Evolutionary conservation across 2,888 invertebrate species (phyloP).

Genomic region (Pristionchus maxplancki): DNA sequence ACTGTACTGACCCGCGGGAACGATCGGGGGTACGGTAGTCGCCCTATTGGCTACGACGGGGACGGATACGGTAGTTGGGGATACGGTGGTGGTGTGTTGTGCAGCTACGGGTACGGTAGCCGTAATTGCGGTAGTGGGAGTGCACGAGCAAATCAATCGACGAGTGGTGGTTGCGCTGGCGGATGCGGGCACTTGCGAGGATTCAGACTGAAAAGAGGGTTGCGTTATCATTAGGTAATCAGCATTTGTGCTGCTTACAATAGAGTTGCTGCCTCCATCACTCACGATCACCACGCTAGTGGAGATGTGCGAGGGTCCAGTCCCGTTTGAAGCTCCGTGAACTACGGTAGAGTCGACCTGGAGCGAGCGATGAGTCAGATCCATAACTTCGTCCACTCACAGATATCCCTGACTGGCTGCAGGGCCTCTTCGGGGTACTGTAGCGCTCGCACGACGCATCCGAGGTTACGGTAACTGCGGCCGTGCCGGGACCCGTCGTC

Average conservation of each 20-base stretch:
- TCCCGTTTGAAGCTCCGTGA: neutral
- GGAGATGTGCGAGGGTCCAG: constrained; percentile 10
- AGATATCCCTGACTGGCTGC: neutral
- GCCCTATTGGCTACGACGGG: neutral
- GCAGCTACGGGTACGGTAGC: neutral
- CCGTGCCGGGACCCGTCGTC: neutral
- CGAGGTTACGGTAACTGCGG: constrained; percentile 1
- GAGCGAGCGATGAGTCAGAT: neutral
- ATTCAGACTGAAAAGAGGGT: constrained; percentile 29
- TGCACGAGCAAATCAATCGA: neutral
- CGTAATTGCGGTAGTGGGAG: neutral
- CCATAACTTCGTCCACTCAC: neutral
- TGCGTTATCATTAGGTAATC: neutral
- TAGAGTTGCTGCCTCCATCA: neutral
- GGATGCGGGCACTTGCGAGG: constrained; percentile 1
- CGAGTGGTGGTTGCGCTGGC: neutral
- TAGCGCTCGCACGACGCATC: neutral
- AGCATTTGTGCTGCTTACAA: neutral
- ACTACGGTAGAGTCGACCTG: constrained; percentile 35
- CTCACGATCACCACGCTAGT: neutral
- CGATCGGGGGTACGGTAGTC: neutral
- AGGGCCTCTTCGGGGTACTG: neutral
- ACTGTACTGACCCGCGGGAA: neutral
- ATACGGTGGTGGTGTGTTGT: neutral
- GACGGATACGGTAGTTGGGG: neutral